phyloP scores from a whole-genome alignment of 2,113 vertebrate species.

The Hepsetus odoe region DNA sequence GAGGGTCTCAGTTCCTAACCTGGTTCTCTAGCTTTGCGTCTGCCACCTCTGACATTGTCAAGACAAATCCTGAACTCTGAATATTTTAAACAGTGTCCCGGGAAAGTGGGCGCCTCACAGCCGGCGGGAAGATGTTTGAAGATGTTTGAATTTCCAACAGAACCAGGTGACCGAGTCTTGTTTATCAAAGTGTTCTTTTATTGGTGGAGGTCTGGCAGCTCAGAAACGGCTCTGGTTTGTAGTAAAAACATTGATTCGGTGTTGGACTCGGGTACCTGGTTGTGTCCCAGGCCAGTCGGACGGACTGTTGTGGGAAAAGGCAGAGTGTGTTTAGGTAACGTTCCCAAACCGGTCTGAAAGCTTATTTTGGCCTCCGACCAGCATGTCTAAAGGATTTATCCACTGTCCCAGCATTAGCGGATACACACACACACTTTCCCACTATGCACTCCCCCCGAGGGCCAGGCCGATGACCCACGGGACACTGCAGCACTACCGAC shows the following conservation, averaged over 20 bases:
- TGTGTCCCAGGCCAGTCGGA: neutral
- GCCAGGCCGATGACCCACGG: neutral
- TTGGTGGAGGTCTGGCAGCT: too few relatives aligned
- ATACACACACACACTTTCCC: neutral
- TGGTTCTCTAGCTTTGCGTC: too few relatives aligned
- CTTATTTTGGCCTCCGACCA: neutral
- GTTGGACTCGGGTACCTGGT: neutral
- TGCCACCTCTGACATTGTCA: too few relatives aligned
- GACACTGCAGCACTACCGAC: neutral
- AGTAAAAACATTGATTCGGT: too few relatives aligned
- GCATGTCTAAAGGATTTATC: constrained; percentile 1
- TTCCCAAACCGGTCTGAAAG: neutral
- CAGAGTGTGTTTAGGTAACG: neutral
- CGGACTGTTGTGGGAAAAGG: neutral
- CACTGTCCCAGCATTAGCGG: neutral
- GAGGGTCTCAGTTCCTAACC: too few relatives aligned
- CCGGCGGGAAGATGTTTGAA: too few relatives aligned
- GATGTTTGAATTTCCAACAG: too few relatives aligned
- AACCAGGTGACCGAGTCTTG: too few relatives aligned
- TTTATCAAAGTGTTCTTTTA: neutral
- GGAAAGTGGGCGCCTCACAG: too few relatives aligned
- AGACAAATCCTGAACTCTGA: too few relatives aligned
- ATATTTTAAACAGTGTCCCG: too few relatives aligned
- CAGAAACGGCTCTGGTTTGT: too few relatives aligned
- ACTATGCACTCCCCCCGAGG: neutral